phyloP scores from a whole-genome alignment of 2,888 invertebrate genomes.

The Cenopis cana region DNA sequence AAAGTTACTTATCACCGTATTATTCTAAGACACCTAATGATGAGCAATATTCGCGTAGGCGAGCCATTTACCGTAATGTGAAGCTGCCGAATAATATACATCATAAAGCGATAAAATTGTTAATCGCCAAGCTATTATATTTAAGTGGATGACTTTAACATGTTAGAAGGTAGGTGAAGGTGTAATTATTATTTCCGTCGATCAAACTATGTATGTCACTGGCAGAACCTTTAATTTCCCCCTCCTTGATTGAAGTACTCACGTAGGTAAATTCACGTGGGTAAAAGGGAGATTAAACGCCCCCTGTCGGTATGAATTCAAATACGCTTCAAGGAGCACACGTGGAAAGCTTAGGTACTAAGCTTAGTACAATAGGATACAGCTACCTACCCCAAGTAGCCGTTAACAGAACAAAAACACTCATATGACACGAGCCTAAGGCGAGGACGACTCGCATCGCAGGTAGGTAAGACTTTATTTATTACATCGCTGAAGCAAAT shows the following conservation, averaged over 20 bases:
- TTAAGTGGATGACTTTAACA: too few relatives aligned
- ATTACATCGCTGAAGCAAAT: too few relatives aligned
- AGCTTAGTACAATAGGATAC: neutral
- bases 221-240: neutral
- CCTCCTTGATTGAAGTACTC: neutral
- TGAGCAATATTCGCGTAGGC: slow-evolving; percentile 9
- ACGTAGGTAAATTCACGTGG: neutral
- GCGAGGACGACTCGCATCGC: too few relatives aligned
- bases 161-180: too few relatives aligned
- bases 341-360: neutral
- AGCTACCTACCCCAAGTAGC: neutral
- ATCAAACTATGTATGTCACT: neutral
- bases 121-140: too few relatives aligned
- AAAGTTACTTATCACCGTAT: slow-evolving; percentile 1
- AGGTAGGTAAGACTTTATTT: too few relatives aligned
- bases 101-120: too few relatives aligned
- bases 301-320: slow-evolving; percentile 9
- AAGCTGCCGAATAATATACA: slow-evolving; percentile 10
- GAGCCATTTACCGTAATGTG: slow-evolving; percentile 22
- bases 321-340: slow-evolving; percentile 12
- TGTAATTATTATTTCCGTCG: neutral
- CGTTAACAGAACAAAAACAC: neutral
- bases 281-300: neutral
- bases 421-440: too few relatives aligned
- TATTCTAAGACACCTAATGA: slow-evolving; percentile 9